These are phyloP conservation scores for Pogonophryne albipinna DNA, from an alignment of 2,797 vertebrate species.

Conservation along the genomic window DNA sequence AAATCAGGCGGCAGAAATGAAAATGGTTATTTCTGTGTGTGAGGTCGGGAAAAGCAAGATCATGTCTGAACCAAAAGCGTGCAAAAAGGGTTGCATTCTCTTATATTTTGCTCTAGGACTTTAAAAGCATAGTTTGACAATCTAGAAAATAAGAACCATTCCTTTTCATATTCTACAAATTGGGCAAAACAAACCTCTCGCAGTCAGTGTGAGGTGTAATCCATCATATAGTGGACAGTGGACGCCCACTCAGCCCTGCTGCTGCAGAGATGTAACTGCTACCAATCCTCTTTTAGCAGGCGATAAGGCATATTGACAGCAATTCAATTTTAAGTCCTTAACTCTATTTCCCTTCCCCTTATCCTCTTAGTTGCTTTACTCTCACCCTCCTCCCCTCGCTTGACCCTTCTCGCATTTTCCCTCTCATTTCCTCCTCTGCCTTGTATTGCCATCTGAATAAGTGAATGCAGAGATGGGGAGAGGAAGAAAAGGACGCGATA, in stretches of 20 bases:
- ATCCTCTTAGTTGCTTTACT: constrained; percentile 66
- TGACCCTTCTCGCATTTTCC: constrained; percentile 15
- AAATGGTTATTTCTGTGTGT: not conserved
- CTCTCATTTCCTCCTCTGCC: constrained; percentile 34
- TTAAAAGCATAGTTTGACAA: not conserved
- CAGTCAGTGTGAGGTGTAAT: constrained; percentile 1
- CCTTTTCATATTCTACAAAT: not conserved
- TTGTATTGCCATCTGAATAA: constrained; percentile 68
- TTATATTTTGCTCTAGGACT: not conserved
- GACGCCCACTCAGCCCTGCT: constrained; percentile 20
- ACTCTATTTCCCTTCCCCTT: constrained; percentile 57
- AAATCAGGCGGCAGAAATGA: not conserved
- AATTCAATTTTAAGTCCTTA: constrained; percentile 56
- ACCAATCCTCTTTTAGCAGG: constrained; percentile 50
- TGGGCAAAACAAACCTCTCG: not conserved
- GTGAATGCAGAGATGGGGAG: constrained; percentile 67
- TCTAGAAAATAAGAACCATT: not conserved
- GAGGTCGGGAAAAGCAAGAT: not conserved
- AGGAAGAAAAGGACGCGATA: constrained; percentile 45
- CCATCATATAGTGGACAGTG: constrained; percentile 8
- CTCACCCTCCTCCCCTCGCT: constrained; percentile 34
- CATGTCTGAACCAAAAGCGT: not conserved
- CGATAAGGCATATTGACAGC: constrained; percentile 45
- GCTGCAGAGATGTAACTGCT: constrained; percentile 32
- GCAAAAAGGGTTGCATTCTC: not conserved